Evolutionary conservation across 1,140 invertebrate genomes (phyloP).

Genomic region (Euglossa dilemma): DNA sequence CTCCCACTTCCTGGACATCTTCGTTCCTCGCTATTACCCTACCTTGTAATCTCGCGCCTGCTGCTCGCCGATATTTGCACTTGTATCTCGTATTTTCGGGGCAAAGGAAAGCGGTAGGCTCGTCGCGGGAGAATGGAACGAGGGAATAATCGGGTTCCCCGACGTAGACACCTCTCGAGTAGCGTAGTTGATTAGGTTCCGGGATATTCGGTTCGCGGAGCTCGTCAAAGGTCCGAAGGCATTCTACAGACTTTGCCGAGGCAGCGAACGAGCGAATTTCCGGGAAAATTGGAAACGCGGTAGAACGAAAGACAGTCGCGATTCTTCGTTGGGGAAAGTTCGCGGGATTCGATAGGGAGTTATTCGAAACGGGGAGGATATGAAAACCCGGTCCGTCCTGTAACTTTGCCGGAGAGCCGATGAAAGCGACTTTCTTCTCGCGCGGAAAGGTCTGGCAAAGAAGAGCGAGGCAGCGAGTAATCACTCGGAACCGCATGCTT

Average conservation of each 20-base stretch:
- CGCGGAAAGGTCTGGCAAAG: not conserved
- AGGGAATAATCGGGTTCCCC: not conserved
- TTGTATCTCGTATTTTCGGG: slow-evolving; percentile 1
- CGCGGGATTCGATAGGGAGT: too few species aligned
- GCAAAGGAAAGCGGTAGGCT: not conserved
- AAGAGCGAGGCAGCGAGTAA: slow-evolving; percentile 10
- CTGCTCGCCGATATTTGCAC: not conserved
- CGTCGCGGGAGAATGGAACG: not conserved
- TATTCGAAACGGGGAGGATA: too few species aligned
- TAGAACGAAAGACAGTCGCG: too few species aligned
- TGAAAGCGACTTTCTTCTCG: not conserved
- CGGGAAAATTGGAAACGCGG: too few species aligned
- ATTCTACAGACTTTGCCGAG: too few species aligned
- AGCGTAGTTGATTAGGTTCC: too few species aligned
- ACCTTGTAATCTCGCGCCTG: slow-evolving; percentile 1
- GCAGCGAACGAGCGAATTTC: too few species aligned
- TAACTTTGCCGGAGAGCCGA: not conserved
- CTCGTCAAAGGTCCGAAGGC: too few species aligned
- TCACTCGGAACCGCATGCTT: slow-evolving; percentile 44
- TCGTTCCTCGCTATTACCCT: slow-evolving; percentile 34
- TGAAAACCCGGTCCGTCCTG: not conserved
- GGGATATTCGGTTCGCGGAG: too few species aligned
- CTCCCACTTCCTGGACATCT: slow-evolving; percentile 26
- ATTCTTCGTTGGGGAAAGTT: too few species aligned
- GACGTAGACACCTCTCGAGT: too few species aligned